phyloP scores from a whole-genome alignment of 2,888 invertebrate species.

The Brachyptera risi region DNA sequence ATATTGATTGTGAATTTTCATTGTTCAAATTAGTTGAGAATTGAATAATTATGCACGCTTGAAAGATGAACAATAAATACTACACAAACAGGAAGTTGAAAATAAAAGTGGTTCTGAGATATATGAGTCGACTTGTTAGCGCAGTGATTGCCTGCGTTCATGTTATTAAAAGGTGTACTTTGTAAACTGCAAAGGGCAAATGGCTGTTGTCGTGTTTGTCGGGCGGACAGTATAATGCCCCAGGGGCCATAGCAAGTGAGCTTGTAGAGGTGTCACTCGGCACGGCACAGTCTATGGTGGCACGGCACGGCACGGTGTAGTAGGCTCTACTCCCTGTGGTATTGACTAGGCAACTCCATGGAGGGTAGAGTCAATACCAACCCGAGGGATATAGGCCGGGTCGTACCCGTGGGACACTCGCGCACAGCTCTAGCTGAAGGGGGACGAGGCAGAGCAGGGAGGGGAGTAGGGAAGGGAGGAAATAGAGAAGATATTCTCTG shows the following conservation, averaged over 20 bases:
- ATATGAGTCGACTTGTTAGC: too few species aligned
- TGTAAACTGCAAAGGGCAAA: not conserved
- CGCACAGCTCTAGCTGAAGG: too few species aligned
- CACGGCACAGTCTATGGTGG: slow-evolving; percentile 34
- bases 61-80: too few species aligned
- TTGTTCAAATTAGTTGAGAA: too few species aligned
- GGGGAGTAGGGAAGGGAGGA: slow-evolving; percentile 37
- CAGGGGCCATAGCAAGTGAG: slow-evolving; percentile 22
- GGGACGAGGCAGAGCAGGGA: slow-evolving; percentile 49
- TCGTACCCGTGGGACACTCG: slow-evolving; percentile 42
- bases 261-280: too few species aligned
- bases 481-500: slow-evolving; percentile 23
- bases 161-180: too few species aligned
- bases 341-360: slow-evolving; percentile 46
- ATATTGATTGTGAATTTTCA: too few species aligned
- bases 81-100: too few species aligned
- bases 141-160: too few species aligned
- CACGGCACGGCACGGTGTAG: slow-evolving; percentile 34
- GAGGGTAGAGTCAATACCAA: slow-evolving; percentile 44
- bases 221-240: slow-evolving; percentile 19
- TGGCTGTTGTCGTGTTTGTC: not conserved
- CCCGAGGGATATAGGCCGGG: slow-evolving; percentile 45
- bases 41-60: too few species aligned
- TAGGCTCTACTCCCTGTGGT: slow-evolving; percentile 48
- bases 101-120: too few species aligned